Percentiles rank a stretch among this genome's conserved stretches.
Conservation (phyloP, 2,888 invertebrate species). For the Ptilodon capucinus region DNA sequence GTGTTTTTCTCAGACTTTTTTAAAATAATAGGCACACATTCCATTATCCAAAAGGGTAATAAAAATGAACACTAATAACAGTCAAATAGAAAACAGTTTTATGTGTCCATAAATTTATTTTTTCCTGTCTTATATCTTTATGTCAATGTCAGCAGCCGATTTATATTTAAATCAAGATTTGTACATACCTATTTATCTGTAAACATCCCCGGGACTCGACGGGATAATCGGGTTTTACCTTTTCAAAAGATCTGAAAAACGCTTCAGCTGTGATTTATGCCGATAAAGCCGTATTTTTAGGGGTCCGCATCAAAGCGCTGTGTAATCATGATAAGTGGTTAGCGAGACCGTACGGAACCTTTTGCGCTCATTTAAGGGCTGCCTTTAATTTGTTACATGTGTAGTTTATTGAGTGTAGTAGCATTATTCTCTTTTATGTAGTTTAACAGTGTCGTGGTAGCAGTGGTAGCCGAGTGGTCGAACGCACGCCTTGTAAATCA, state of each 20-base stretch:
- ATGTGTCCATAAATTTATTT: too few species aligned
- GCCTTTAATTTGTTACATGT: conserved; percentile 31
- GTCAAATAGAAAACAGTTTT: too few species aligned
- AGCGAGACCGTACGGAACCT: conserved; percentile 21
- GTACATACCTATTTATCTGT: background rate
- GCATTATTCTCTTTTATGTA: conserved; percentile 23
- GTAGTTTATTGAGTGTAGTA: conserved; percentile 26
- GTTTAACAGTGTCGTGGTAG: too few species aligned
- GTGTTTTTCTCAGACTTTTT: too few species aligned
- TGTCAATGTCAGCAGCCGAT: background rate
- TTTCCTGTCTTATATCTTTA: too few species aligned
- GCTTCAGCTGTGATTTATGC: conserved; percentile 11
- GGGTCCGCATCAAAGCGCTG: conserved; percentile 27
- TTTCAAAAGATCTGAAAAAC: conserved; percentile 36
- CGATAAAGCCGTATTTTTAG: conserved; percentile 17
- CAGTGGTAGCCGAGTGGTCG: too few species aligned
- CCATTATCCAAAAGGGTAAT: too few species aligned
- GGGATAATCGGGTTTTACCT: conserved; percentile 37
- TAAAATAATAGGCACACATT: too few species aligned
- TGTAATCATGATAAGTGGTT: conserved; percentile 43
- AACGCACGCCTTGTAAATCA: too few species aligned
- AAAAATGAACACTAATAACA: too few species aligned
- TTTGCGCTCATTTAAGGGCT: conserved; percentile 6
- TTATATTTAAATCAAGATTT: background rate
- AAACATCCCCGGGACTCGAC: background rate